Evolutionary conservation across 1,140 invertebrate genomes (phyloP).

Genomic region (Bombus cullumanus): DNA sequence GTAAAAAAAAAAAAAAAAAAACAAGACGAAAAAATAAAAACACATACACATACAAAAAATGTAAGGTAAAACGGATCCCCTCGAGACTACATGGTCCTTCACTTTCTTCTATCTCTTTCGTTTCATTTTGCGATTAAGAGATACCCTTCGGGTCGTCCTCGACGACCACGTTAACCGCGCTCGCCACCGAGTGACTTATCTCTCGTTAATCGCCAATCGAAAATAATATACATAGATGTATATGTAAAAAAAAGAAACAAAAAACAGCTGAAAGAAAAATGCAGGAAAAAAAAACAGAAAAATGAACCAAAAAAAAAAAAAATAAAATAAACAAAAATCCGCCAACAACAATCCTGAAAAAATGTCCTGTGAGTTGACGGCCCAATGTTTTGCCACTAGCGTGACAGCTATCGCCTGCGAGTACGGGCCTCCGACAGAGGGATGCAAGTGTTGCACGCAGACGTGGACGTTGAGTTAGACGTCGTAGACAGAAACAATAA

Average conservation of each 20-base stretch:
- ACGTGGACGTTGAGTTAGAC: slow-evolving; percentile 98
- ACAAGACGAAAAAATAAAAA: background rate
- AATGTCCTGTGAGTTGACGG: slow-evolving; percentile 82
- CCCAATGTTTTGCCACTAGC: slow-evolving; percentile 89
- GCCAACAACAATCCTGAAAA: slow-evolving; percentile 70
- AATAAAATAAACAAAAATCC: slow-evolving; percentile 66
- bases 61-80: slow-evolving; percentile 60
- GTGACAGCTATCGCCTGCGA: slow-evolving; percentile 96
- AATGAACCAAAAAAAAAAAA: slow-evolving; percentile 49
- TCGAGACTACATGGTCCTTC: slow-evolving; percentile 66
- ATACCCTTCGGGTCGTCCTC: slow-evolving; percentile 46
- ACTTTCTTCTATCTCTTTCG: slow-evolving; percentile 63
- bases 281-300: background rate
- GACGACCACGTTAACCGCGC: slow-evolving; percentile 23
- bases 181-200: slow-evolving; percentile 64
- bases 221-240: slow-evolving; percentile 61
- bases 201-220: slow-evolving; percentile 51
- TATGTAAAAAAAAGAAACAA: slow-evolving; percentile 24
- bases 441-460: slow-evolving; percentile 92
- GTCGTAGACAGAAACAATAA: slow-evolving; percentile 99
- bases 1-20: background rate
- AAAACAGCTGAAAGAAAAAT: slow-evolving; percentile 33
- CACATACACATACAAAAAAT: background rate
- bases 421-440: slow-evolving; percentile 96
- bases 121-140: slow-evolving; percentile 47